phyloP scores from a whole-genome alignment of 2,797 vertebrate genomes.

The Oryzias sinensis region DNA sequence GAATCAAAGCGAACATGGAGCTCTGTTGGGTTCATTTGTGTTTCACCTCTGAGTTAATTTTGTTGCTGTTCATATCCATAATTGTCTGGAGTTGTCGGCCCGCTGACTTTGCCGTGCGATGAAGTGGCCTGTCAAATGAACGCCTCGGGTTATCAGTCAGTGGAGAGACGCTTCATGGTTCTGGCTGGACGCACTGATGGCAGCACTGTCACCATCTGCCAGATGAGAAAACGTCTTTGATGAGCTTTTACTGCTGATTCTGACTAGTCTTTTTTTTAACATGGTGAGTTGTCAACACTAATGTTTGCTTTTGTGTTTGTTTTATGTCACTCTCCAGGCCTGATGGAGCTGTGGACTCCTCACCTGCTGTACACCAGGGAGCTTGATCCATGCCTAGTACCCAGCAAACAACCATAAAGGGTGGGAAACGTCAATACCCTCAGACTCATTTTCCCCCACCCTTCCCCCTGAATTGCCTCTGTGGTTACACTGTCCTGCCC shows the following conservation, averaged over 20 bases:
- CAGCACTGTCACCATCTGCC: slow-evolving; percentile 1
- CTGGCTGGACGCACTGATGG: slow-evolving; percentile 2
- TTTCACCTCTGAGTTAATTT: slow-evolving; percentile 1
- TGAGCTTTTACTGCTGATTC: slow-evolving; percentile 5
- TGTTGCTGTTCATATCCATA: slow-evolving; percentile 11
- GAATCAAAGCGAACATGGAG: slow-evolving; percentile 12
- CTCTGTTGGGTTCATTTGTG: slow-evolving; percentile 1
- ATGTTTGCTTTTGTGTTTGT: slow-evolving; percentile 9
- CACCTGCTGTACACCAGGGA: slow-evolving; percentile 66
- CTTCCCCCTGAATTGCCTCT: slow-evolving; percentile 20
- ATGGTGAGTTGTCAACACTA: slow-evolving; percentile 3
- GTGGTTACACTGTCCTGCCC: slow-evolving; percentile 29
- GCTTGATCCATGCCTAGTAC: slow-evolving; percentile 59
- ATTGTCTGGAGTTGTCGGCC: slow-evolving; percentile 11
- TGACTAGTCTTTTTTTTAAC: neutral
- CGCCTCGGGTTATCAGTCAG: slow-evolving; percentile 8
- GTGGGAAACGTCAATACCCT: slow-evolving; percentile 41
- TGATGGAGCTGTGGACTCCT: slow-evolving; percentile 76
- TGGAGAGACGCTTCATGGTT: neutral
- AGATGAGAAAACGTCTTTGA: slow-evolving; percentile 5
- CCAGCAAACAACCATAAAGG: slow-evolving; percentile 65
- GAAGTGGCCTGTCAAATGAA: slow-evolving; percentile 10
- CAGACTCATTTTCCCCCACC: slow-evolving; percentile 30
- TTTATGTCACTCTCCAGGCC: slow-evolving; percentile 60
- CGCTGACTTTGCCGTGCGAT: slow-evolving; percentile 20